Base-by-base conservation (phyloP, 2,888 invertebrate genomes). In the Spodoptera exigua region DNA sequence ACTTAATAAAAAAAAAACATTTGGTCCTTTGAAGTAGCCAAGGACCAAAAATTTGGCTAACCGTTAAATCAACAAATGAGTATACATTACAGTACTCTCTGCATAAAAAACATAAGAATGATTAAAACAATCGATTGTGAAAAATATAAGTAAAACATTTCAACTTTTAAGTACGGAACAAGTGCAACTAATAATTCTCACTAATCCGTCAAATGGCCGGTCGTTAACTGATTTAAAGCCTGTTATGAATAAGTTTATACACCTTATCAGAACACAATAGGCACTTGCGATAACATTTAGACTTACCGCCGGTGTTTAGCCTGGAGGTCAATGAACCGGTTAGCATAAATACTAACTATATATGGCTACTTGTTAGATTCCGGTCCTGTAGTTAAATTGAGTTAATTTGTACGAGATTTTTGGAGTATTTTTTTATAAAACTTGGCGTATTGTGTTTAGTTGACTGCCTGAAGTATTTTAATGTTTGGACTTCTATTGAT, bases 251-350 rank as follows among this genome's bases (percentile, higher is more conserved):
- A 57, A 59, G 60, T 61, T 56, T 54, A 62, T 60, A 52, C 47
- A 34, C 56, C 39, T 75, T 75, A 75, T 75, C 75, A 73, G 70
- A 68, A 67, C 73, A 75, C 75, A 75, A 75, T 76, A 58, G 74
- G 39, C 61, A 59, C 43, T 73, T 76, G 64, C 70, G 75, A 75
- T 75, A 75, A 68, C 74, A 62, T 70, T 75, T 62, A 51, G 64
- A 62, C 56, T 54, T 32, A 49, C 46, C 47, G 60, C 53, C 41
- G 51, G 66, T 64, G 70, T 63, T 76, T 76, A 61, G 47, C 41
- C 43, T 41, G 0, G 21, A 45, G 75, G 74, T 76, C 74, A 34
- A 37, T 68, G 68, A 73, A 70, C 75, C 53, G 61, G 71, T 56
- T 37, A 16, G 36, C 27, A 21, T 54, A 47, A 63, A 58, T 58